A percentile compares a stretch with the other conserved stretches of the same genome.
These are phyloP conservation scores for Hippocampus abdominalis DNA, from an alignment of 2,113 vertebrate species.

Conservation along the genomic window DNA sequence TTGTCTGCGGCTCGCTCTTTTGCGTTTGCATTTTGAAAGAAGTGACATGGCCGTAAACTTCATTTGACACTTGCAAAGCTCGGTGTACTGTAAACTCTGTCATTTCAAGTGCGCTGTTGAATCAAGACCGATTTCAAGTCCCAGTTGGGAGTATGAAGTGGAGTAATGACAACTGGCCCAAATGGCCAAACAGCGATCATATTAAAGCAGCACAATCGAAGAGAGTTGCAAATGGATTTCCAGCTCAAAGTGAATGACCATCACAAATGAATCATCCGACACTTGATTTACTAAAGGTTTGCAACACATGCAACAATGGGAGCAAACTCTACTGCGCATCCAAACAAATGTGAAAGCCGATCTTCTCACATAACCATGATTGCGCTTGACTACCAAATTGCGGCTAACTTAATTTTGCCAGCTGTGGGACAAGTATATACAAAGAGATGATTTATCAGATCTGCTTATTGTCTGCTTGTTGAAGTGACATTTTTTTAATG, in stretches of 20 bases:
- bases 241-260: background rate
- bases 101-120: background rate
- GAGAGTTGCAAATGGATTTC: background rate
- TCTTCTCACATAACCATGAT: no score
- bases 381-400: no score
- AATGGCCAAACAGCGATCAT: background rate
- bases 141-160: background rate
- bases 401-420: no score
- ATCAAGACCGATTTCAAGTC: background rate
- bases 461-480: no score
- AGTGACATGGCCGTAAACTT: slow-evolving; percentile 16
- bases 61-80: slow-evolving; percentile 9
- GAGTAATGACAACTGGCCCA: background rate
- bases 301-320: no score
- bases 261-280: no score
- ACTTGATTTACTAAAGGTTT: no score
- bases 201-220: background rate
- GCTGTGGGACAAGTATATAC: no score
- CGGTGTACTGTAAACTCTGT: background rate
- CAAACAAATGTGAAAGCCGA: no score
- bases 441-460: no score
- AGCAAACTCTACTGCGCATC: no score
- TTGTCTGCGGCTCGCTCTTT: slow-evolving; percentile 10
- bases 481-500: no score
- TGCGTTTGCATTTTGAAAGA: slow-evolving; percentile 27